phyloP scores from a whole-genome alignment of 2,888 invertebrate genomes.

The Cordylochernes scorpioides region DNA sequence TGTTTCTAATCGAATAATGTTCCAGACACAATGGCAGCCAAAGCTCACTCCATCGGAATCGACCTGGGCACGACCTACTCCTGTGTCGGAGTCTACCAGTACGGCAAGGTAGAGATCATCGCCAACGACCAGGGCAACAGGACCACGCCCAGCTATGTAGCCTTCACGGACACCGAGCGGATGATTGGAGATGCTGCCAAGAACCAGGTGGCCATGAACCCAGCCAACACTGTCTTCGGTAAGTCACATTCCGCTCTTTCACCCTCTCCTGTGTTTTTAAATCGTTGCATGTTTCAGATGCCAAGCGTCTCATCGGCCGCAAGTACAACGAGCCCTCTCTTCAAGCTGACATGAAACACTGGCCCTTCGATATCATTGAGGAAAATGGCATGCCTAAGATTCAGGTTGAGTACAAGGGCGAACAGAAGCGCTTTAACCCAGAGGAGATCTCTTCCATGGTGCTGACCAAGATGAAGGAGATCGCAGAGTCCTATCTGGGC shows the following conservation, averaged over 20 bases:
- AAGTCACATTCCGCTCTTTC: too few species aligned
- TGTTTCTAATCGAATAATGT: too few species aligned
- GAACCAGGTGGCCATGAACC: constrained; percentile 19
- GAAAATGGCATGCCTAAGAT: constrained; percentile 32
- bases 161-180: constrained; percentile 32
- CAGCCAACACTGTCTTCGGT: constrained; percentile 12
- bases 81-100: constrained; percentile 48
- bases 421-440: constrained; percentile 33
- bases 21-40: too few species aligned
- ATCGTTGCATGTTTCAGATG: constrained; percentile 28
- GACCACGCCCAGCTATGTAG: constrained; percentile 44
- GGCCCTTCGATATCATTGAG: constrained; percentile 47
- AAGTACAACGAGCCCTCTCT: constrained; percentile 47
- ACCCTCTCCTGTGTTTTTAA: neutral
- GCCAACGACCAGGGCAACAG: constrained; percentile 35
- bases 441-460: constrained; percentile 45
- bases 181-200: constrained; percentile 26
- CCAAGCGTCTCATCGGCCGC: constrained; percentile 55
- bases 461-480: constrained; percentile 34
- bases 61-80: constrained; percentile 70
- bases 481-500: constrained; percentile 24
- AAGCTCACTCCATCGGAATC: constrained; percentile 33
- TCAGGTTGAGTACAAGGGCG: constrained; percentile 14
- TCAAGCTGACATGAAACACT: constrained; percentile 49
- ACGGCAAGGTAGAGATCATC: constrained; percentile 24